Percentiles rank a stretch among this genome's conserved stretches.
These are phyloP conservation scores for Dermolepida albohirtum DNA, from an alignment of 2,888 invertebrate genomes.

Conservation along the genomic window DNA sequence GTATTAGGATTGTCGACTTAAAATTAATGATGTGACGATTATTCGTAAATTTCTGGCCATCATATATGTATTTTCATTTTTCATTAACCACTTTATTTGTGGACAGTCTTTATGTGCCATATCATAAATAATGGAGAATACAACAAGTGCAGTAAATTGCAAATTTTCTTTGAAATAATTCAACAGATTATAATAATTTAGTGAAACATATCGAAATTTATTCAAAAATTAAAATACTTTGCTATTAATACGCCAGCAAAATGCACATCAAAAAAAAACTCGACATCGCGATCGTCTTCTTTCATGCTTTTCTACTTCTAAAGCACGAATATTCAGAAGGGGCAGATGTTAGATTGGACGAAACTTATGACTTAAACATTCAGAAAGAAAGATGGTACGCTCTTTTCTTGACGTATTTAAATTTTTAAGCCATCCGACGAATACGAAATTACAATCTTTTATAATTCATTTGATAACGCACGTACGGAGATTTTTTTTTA, in stretches of 20 bases:
- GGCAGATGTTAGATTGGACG: conserved; percentile 6
- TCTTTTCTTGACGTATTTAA: conserved; percentile 9
- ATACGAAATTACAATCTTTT: conserved; percentile 23
- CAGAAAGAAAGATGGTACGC: background rate
- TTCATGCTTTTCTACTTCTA: background rate
- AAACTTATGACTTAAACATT: background rate
- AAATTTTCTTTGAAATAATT: no score
- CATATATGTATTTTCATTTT: no score
- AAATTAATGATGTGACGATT: no score
- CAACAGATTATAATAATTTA: no score
- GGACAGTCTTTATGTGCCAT: no score
- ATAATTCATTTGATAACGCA: conserved; percentile 31
- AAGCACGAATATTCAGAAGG: background rate
- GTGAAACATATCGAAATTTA: no score
- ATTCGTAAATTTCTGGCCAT: no score
- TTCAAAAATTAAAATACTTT: no score
- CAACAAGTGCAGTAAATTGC: no score
- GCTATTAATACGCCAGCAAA: background rate
- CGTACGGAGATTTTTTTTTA: conserved; percentile 28
- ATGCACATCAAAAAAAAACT: background rate
- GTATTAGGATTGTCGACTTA: no score
- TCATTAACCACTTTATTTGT: no score
- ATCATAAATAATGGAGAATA: no score
- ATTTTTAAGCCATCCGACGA: conserved; percentile 11
- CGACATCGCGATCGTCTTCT: background rate